Conservation (phyloP, 2,113 vertebrate species). For the Salvelinus namaycush region DNA sequence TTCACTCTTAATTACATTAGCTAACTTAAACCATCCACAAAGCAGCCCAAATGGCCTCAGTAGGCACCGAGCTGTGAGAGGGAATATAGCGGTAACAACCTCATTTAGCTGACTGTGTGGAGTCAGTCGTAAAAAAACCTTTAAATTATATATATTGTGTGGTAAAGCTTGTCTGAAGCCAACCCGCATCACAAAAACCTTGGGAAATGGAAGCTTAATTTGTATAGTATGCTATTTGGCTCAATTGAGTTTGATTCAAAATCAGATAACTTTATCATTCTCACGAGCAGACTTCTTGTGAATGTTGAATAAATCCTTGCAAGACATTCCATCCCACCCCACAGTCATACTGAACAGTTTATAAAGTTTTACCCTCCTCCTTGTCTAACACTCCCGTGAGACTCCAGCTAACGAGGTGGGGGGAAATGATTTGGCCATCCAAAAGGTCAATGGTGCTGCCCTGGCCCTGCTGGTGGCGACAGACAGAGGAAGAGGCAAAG, state of each 20-base stretch:
- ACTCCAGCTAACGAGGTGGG: background rate
- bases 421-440: background rate
- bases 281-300: background rate
- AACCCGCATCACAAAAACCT: background rate
- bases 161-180: background rate
- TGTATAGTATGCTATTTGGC: too few relatives aligned
- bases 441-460: background rate
- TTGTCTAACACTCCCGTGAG: background rate
- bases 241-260: too few relatives aligned
- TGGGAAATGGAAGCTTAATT: too few relatives aligned
- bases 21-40: background rate
- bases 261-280: too few relatives aligned
- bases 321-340: background rate
- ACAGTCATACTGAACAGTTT: background rate
- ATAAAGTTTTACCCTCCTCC: background rate
- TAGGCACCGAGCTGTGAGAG: background rate
- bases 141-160: constrained; percentile 8
- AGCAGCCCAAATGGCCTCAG: background rate
- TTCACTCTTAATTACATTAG: background rate
- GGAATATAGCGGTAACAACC: constrained; percentile 3
- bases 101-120: constrained; percentile 6
- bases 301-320: background rate
- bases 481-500: too few relatives aligned
- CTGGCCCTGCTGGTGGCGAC: background rate
- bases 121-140: background rate